A percentile compares a stretch with the other conserved stretches of the same genome.
Conservation (phyloP, 2,888 invertebrate genomes). For the Apotomis betuletana region DNA sequence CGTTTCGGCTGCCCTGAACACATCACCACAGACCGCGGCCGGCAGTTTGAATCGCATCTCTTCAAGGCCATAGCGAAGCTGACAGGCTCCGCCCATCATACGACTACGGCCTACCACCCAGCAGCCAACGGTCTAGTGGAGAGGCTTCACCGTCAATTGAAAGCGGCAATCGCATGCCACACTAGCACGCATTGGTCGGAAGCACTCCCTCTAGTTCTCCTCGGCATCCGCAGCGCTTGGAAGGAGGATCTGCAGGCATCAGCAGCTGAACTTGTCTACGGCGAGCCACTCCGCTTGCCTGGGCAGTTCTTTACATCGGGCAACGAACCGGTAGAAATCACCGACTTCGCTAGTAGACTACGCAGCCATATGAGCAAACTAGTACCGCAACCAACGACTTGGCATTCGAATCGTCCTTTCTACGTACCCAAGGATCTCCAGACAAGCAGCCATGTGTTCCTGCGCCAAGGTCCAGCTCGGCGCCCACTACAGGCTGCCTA, state of each 20-base stretch:
- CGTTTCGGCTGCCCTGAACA: neutral
- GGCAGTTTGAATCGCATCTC: no score
- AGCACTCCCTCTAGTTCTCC: no score
- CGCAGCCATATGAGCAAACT: neutral
- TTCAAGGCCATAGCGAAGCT: no score
- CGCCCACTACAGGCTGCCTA: no score
- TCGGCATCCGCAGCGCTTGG: no score
- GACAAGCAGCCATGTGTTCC: slow-evolving; percentile 3
- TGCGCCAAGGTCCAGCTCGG: neutral
- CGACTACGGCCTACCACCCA: slow-evolving; percentile 23
- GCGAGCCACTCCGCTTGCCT: no score
- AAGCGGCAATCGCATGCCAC: slow-evolving; percentile 13
- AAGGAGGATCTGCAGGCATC: no score
- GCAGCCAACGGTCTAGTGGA: slow-evolving; percentile 63
- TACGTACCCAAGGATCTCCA: neutral
- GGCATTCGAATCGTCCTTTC: neutral
- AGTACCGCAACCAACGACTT: neutral
- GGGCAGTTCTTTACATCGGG: no score
- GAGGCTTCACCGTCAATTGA: slow-evolving; percentile 41
- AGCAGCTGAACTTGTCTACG: no score
- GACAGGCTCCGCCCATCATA: neutral
- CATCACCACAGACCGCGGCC: no score
- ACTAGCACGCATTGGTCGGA: slow-evolving; percentile 41
- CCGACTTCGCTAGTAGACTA: no score
- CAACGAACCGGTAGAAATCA: no score